Conservation (phyloP, 1,140 invertebrate species). For the Drosophila lacertosa region DNA sequence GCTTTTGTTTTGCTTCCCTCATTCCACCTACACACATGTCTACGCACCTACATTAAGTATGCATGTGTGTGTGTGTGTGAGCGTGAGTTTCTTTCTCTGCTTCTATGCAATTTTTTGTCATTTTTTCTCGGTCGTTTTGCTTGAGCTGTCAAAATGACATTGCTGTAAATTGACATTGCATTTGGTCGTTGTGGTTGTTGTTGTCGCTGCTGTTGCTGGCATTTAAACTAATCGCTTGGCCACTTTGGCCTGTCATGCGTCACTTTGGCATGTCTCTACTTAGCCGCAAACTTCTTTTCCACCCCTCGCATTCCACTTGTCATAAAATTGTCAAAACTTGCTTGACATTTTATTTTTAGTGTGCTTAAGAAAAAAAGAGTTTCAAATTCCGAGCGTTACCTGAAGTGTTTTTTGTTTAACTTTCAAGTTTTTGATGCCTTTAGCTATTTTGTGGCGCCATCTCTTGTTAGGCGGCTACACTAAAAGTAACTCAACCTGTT, state of each 20-base stretch:
- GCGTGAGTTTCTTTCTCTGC: conserved; percentile 1
- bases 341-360: conserved; percentile 28
- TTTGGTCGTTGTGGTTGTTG: conserved; percentile 24
- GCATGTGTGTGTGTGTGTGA: not conserved
- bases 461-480: conserved; percentile 40
- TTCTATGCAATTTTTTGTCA: conserved; percentile 23
- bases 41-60: not conserved
- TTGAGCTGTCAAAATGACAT: conserved; percentile 28
- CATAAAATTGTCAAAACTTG: conserved; percentile 45
- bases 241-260: conserved; percentile 48
- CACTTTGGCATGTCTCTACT: conserved; percentile 44
- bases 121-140: conserved; percentile 1
- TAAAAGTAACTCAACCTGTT: not conserved
- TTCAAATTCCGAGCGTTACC: conserved; percentile 33
- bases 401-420: conserved; percentile 23
- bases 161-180: conserved; percentile 41
- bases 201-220: conserved; percentile 35
- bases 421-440: not conserved
- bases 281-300: not conserved
- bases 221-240: conserved; percentile 51
- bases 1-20: not conserved
- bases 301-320: no score
- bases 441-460: conserved; percentile 43
- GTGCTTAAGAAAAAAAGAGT: conserved; percentile 29
- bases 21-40: not conserved